Percentiles rank a stretch among this genome's conserved stretches.
phyloP scores from a whole-genome alignment of 2,113 vertebrate species.

The Brachypteracias leptosomus region DNA sequence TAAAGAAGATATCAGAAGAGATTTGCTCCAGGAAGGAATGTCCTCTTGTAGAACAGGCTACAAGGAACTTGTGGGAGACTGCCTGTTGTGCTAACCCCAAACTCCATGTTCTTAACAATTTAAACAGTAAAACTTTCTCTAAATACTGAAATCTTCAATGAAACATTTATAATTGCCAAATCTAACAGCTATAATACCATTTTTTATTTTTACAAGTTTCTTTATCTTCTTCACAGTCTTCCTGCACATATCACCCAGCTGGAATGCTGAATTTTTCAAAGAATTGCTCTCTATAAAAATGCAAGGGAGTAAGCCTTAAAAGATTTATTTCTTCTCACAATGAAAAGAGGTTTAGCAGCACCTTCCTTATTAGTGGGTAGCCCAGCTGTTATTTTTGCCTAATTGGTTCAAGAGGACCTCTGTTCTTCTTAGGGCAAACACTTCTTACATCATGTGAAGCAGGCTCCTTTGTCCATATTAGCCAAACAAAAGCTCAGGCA shows the following conservation, averaged over 20 bases:
- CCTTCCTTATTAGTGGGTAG: constrained; percentile 71
- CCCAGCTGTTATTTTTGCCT: constrained; percentile 73
- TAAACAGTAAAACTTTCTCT: constrained; percentile 67
- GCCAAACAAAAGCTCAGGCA: constrained; percentile 66
- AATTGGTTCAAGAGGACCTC: constrained; percentile 70
- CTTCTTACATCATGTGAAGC: constrained; percentile 70
- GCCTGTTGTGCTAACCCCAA: constrained; percentile 61
- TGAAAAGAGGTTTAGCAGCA: constrained; percentile 71
- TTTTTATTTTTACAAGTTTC: constrained; percentile 72
- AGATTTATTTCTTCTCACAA: constrained; percentile 72
- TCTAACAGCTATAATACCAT: constrained; percentile 68
- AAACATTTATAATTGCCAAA: constrained; percentile 68
- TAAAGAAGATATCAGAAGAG: constrained; percentile 56
- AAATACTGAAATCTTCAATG: constrained; percentile 68
- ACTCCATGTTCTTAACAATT: constrained; percentile 62
- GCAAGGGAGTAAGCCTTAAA: constrained; percentile 70
- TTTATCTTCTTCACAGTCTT: constrained; percentile 71
- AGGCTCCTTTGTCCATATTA: constrained; percentile 62
- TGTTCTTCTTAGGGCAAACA: constrained; percentile 72
- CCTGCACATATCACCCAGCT: constrained; percentile 65
- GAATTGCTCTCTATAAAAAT: constrained; percentile 70
- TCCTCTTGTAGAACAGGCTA: constrained; percentile 53
- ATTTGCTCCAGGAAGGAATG: constrained; percentile 56
- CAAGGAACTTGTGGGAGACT: constrained; percentile 59
- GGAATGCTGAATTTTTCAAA: constrained; percentile 69